phyloP scores from a whole-genome alignment of 2,888 invertebrate genomes.

The Rhabditophanes sp. region DNA sequence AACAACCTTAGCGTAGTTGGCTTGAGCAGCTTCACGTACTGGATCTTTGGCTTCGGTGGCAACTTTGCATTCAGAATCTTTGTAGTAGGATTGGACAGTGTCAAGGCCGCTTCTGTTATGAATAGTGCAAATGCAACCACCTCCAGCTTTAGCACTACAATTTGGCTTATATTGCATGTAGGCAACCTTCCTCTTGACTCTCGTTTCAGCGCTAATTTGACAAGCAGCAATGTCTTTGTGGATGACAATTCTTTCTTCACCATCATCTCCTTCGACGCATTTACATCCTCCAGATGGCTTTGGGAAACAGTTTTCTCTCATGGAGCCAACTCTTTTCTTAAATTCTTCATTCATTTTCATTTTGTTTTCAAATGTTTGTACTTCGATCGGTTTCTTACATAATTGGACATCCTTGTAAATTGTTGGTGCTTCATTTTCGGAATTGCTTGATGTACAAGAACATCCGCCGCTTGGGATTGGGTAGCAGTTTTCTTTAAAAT shows the following conservation, averaged over 20 bases:
- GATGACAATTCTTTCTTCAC: neutral
- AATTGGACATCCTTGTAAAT: constrained; percentile 16
- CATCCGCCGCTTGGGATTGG: constrained; percentile 6
- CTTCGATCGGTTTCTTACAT: constrained; percentile 30
- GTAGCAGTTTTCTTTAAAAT: constrained; percentile 16
- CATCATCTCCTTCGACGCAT: constrained; percentile 3
- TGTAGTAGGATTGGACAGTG: no score
- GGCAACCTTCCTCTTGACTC: neutral
- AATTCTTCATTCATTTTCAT: constrained; percentile 35
- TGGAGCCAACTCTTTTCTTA: constrained; percentile 26
- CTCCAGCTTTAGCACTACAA: no score
- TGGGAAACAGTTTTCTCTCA: constrained; percentile 7
- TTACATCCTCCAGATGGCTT: constrained; percentile 5
- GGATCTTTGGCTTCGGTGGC: no score
- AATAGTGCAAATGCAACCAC: no score
- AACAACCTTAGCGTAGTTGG: constrained; percentile 39
- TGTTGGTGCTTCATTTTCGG: no score
- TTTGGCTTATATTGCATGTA: no score
- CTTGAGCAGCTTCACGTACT: constrained; percentile 32
- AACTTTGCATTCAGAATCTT: constrained; percentile 23
- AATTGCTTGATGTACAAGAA: no score
- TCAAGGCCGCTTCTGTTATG: no score
- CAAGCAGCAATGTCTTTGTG: neutral
- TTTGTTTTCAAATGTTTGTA: constrained; percentile 34
- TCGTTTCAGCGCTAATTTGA: no score